Evolutionary conservation across 2,888 invertebrate species (phyloP), one percentile per base, ranked within the genome.

Genomic region (Andrena minutula): DNA sequence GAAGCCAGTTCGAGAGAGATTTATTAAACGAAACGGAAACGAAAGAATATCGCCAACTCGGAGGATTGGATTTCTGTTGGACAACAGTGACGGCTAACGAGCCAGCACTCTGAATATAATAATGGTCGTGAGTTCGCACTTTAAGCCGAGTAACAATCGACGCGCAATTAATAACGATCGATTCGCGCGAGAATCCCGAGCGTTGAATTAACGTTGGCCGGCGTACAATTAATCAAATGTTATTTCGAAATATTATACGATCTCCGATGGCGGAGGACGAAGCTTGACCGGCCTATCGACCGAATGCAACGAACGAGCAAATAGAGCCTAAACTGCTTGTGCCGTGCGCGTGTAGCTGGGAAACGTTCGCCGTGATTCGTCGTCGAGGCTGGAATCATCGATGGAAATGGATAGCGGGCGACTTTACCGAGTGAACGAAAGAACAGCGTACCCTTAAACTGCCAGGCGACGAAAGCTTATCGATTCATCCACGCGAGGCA

Each of bases 121-220:
- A 81, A 61, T 61, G 79, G 66, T 65, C 75, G 68, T 77, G 79
- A 83, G 75, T 68, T 83, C 73, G 85, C 82, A 77, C 82, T 87
- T 79, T 76, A 80, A 80, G 80, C 41, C 65, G 76, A 26, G 60
- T 12, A 76, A 79, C 79, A 79, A 83, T 77, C 65, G 77, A 74
- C 75, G 56, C 81, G 75, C 70, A 83, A 81, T 85, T 85, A 87
- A 85, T 87, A 79, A 85, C 69, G 72, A 82, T 71, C 80, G 82
- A 82, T 72, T 73, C 56, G 65, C 79, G 68, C 30, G 76, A 83
- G 76, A 85, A 81, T 75, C 49, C 71, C 74, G 60, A 58, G 63
- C 69, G 75, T 79, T 82, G 58, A 82, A 87, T 85, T 85, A 83
- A 65, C 66, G 74, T 58, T 60, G 56, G 73, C 26, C 64, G 60